phyloP scores from a whole-genome alignment of 2,797 vertebrate species.

The Limosa lapponica region DNA sequence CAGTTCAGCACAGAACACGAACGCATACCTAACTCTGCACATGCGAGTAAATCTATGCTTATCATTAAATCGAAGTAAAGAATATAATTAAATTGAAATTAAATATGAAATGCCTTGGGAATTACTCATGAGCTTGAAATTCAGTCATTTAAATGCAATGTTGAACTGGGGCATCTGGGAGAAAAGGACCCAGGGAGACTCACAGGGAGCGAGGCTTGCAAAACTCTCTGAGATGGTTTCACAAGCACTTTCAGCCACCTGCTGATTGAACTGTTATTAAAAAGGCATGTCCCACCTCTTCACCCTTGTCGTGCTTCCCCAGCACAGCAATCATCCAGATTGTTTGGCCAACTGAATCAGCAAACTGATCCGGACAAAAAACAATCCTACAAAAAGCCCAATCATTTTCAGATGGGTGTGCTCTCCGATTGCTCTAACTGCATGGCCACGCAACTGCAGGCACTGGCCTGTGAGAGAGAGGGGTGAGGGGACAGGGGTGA shows the following conservation, averaged over 20 bases:
- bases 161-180: neutral
- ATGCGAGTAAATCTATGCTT: neutral
- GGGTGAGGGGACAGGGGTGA: neutral
- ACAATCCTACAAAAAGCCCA: neutral
- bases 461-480: fast-evolving
- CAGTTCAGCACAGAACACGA: neutral
- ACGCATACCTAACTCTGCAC: neutral
- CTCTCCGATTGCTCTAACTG: neutral
- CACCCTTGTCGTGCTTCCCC: neutral
- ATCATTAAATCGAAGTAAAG: slow-evolving; percentile 21
- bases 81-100: slow-evolving; percentile 33
- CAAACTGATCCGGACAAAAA: neutral
- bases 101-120: slow-evolving; percentile 1
- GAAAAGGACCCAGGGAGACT: neutral
- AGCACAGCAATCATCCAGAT: fast-evolving
- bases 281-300: neutral
- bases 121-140: neutral
- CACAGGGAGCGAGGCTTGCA: neutral
- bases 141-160: neutral
- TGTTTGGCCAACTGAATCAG: neutral
- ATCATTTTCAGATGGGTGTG: neutral
- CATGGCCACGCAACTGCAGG: fast-evolving
- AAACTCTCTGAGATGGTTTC: neutral
- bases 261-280: neutral
- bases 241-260: neutral